These are phyloP conservation scores for Brachyhypopomus gauderio DNA, from an alignment of 2,113 vertebrate genomes.

Conservation along the genomic window DNA sequence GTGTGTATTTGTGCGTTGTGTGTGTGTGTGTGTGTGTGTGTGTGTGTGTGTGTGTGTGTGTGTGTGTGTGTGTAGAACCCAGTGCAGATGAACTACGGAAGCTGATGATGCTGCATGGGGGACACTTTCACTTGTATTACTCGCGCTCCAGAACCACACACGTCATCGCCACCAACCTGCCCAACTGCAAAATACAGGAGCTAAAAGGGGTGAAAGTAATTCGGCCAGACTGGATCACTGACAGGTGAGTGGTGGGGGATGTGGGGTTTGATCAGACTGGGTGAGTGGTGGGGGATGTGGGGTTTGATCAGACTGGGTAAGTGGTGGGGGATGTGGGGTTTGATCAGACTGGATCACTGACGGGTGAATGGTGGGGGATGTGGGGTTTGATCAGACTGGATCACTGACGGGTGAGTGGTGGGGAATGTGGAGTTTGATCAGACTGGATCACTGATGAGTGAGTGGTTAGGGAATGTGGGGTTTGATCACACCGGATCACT, in stretches of 20 bases:
- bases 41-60: not conserved
- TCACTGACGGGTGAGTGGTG: too few relatives aligned
- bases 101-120: constrained; percentile 95
- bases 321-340: too few relatives aligned
- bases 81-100: constrained; percentile 91
- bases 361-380: too few relatives aligned
- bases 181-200: constrained; percentile 92
- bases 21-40: too few relatives aligned
- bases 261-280: constrained; percentile 8
- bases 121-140: constrained; percentile 94
- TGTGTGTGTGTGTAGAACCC: constrained; percentile 77
- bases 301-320: not conserved
- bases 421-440: too few relatives aligned
- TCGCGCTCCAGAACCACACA: constrained; percentile 95
- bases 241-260: constrained; percentile 79
- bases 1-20: too few relatives aligned
- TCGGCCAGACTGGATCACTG: constrained; percentile 92
- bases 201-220: constrained; percentile 93
- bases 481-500: too few relatives aligned
- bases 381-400: too few relatives aligned
- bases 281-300: constrained; percentile 13
- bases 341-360: too few relatives aligned
- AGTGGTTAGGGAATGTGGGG: too few relatives aligned
- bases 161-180: constrained; percentile 94
- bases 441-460: too few relatives aligned